Evolutionary conservation across 1,140 invertebrate genomes (phyloP), one percentile per base, ranked within the genome.

Genomic region (Pseudomyrmex gracilis): DNA sequence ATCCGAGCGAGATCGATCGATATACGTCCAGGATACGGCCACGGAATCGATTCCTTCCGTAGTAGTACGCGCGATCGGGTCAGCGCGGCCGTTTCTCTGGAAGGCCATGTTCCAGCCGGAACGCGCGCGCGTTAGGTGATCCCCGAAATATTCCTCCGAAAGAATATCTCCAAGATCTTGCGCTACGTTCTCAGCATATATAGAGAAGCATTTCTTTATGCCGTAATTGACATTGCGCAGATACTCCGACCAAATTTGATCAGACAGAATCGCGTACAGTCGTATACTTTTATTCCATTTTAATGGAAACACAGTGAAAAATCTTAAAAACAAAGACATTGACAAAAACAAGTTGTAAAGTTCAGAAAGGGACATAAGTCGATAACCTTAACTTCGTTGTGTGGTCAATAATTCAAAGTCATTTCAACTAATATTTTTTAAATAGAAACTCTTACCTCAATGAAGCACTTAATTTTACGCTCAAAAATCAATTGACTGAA

Each of bases 141-240:
- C 20, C 15, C n/a, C 76, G 64, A 70, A 45, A 78, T 78, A 80
- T 70, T 80, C 76, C 20, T 60, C 20, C 66, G 76, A 71, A 70
- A 20, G 66, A 58, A 22, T 80, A 80, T 80, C 49, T 71, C 22
- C 13, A 13, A 43, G 66, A 70, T 71, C 74, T 70, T 60, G 15
- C 34, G 5, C 43, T 17, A 51, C 66, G 53, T 80, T 57, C 45
- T 80, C 22, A 17, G 51, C 64, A 55, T 70, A 80, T 71, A 58
- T 13, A 13, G 43, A 22, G 45, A 58, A 58, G 20, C 64, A 51
- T 22, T 66, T 58, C 20, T 78, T 55, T 24, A 57, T 15, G 43
- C 55, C 51, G 43, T 57, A 47, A 70, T 9, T 47, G 64, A 34
- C 53, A 15, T 20, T 47, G 45, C 45, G 20, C n/a, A 24, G 53